Conservation (phyloP, 2,113 vertebrate species). For the Columba janthina region DNA sequence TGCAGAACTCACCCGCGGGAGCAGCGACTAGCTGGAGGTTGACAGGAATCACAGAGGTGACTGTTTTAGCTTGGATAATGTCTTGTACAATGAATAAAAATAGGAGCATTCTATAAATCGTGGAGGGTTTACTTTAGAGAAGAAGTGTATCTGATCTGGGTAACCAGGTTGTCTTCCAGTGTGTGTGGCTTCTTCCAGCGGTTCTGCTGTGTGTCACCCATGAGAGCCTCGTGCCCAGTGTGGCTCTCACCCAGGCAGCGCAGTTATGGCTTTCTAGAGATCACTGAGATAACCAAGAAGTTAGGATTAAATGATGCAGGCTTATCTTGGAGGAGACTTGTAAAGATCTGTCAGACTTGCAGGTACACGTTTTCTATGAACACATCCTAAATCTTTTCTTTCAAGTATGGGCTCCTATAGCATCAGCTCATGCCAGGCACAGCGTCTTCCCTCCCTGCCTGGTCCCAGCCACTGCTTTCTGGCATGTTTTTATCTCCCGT, state of each 20-base stretch:
- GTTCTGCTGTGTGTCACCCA: not conserved
- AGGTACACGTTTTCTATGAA: not conserved
- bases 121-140: not conserved
- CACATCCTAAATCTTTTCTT: not conserved
- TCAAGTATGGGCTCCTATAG: not conserved
- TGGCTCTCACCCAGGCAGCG: not conserved
- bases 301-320: not conserved
- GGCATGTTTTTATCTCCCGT: not conserved
- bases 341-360: not conserved
- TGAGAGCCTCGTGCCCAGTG: accelerated
- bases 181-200: not conserved
- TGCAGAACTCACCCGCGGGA: not conserved
- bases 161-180: not conserved
- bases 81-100: not conserved
- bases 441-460: not conserved
- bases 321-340: not conserved
- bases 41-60: not conserved
- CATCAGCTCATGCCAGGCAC: not conserved
- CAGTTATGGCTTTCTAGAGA: not conserved
- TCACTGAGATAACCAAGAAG: accelerated
- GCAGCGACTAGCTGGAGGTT: accelerated
- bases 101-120: not conserved
- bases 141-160: not conserved
- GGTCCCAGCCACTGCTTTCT: not conserved
- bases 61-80: not conserved